Percentiles rank a stretch among this genome's conserved stretches.
These are phyloP conservation scores for Graphium colonna DNA, from an alignment of 2,888 invertebrate genomes.

Conservation along the genomic window DNA sequence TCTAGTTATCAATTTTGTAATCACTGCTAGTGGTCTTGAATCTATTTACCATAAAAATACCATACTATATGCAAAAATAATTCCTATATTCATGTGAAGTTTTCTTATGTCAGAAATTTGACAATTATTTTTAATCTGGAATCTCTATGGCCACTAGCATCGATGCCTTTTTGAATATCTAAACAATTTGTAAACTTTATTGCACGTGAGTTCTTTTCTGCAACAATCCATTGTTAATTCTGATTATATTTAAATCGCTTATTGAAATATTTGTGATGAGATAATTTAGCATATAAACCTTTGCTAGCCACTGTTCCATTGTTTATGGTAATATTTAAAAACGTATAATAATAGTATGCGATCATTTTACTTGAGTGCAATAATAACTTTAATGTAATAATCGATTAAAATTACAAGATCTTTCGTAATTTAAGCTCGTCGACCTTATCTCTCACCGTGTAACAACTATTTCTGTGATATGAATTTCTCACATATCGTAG, in stretches of 20 bases:
- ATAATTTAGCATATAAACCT: too few species aligned
- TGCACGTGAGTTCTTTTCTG: not conserved
- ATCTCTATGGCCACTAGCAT: not conserved
- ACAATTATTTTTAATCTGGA: not conserved
- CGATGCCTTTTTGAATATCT: not conserved
- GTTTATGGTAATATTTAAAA: conserved; percentile 11
- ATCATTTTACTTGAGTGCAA: conserved; percentile 7
- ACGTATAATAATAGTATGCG: not conserved
- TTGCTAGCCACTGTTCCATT: not conserved
- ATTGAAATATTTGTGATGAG: not conserved
- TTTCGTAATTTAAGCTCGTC: conserved; percentile 19
- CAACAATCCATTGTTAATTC: not conserved
- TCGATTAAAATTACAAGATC: conserved; percentile 2
- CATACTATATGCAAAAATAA: not conserved
- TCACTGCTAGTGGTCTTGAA: conserved; percentile 30
- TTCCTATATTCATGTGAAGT: too few species aligned
- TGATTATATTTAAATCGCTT: not conserved
- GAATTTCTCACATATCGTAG: conserved; percentile 42
- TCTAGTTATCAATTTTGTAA: conserved; percentile 38
- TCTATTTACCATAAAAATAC: not conserved
- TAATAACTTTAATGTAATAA: conserved; percentile 6
- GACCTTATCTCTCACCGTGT: conserved; percentile 27
- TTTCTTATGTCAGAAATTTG: not conserved
- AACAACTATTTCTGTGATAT: conserved; percentile 56
- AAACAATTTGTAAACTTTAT: not conserved